Conservation (phyloP, 1,140 invertebrate species). For the Drosophila burlai region DNA sequence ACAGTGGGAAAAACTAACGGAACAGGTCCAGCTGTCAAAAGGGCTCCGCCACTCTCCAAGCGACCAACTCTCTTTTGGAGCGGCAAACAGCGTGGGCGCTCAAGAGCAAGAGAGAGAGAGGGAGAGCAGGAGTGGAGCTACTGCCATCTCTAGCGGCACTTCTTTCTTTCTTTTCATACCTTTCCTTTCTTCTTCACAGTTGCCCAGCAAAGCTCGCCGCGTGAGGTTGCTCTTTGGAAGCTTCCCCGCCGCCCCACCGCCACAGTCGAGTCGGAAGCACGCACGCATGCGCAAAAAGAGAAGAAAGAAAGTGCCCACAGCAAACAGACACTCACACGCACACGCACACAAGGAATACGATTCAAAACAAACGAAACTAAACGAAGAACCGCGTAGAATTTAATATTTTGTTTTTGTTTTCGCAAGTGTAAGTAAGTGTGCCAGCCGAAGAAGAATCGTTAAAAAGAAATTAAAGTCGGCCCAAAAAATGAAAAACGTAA, state of each 20-base stretch:
- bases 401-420: conserved; percentile 24
- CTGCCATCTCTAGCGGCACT: conserved; percentile 22
- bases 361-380: conserved; percentile 30
- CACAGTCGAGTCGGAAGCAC: conserved; percentile 22
- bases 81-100: background rate
- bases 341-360: conserved; percentile 1
- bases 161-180: conserved; percentile 17
- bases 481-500: conserved; percentile 31
- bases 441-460: conserved; percentile 42
- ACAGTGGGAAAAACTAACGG: conserved; percentile 52
- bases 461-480: conserved; percentile 71
- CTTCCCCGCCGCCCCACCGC: background rate
- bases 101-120: conserved; percentile 2
- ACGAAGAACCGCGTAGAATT: conserved; percentile 18
- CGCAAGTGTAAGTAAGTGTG: conserved; percentile 59
- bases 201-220: conserved; percentile 65
- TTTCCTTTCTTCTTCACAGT: conserved; percentile 41
- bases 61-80: conserved; percentile 13
- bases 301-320: conserved; percentile 50
- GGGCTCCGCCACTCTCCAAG: conserved; percentile 24
- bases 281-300: conserved; percentile 45
- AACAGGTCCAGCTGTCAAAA: conserved; percentile 19
- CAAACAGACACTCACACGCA: background rate
- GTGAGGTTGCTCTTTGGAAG: conserved; percentile 58
- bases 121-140: conserved; percentile 11